These are phyloP conservation scores for Anadara kagoshimensis DNA, from an alignment of 1,140 invertebrate species.

Conservation along the genomic window DNA sequence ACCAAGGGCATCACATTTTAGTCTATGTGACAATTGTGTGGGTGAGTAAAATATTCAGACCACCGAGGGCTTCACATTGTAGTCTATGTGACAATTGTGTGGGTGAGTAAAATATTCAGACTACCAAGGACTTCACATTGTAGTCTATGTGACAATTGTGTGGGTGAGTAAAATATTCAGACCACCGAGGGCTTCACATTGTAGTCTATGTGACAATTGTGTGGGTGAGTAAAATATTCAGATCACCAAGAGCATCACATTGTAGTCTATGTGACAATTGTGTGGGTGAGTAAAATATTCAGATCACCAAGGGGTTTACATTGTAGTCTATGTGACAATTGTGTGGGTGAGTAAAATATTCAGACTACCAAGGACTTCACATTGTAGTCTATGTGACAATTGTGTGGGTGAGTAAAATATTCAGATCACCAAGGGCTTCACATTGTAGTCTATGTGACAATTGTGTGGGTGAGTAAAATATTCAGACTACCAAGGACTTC, in stretches of 20 bases:
- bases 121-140: constrained; percentile 99
- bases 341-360: constrained; percentile 99
- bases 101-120: constrained; percentile 97
- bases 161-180: constrained; percentile 98
- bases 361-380: constrained; percentile 96
- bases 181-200: constrained; percentile 98
- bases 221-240: constrained; percentile 98
- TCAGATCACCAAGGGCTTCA: constrained; percentile 97
- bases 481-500: constrained; percentile 98
- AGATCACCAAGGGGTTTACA: constrained; percentile 98
- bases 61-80: constrained; percentile 98
- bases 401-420: constrained; percentile 99
- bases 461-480: constrained; percentile 98
- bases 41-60: constrained; percentile 98
- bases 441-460: constrained; percentile 99
- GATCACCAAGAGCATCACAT: constrained; percentile 98
- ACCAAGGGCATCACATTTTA: constrained; percentile 98
- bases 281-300: constrained; percentile 98
- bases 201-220: constrained; percentile 99
- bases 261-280: constrained; percentile 99
- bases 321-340: constrained; percentile 99
- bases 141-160: constrained; percentile 99
- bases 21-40: constrained; percentile 99
- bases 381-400: constrained; percentile 99
- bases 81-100: constrained; percentile 99